A percentile compares a stretch with the other conserved stretches of the same genome.
phyloP scores from a whole-genome alignment of 2,888 invertebrate species.

The Tipula helvola region DNA sequence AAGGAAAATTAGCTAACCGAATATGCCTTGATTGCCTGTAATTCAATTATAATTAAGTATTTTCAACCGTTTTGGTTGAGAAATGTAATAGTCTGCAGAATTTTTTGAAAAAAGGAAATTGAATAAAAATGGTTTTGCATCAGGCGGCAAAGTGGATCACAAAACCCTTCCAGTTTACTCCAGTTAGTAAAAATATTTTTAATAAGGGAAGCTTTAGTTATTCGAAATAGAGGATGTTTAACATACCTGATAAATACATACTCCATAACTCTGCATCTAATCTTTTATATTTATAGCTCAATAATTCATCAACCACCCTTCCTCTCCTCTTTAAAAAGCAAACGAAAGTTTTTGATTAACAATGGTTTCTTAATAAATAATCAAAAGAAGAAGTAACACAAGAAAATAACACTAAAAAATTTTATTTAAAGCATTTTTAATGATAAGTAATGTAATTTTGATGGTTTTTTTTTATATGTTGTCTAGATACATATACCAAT shows the following conservation, averaged over 20 bases:
- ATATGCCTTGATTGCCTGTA: too few relatives aligned
- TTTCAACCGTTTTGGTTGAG: too few relatives aligned
- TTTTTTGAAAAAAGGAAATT: too few relatives aligned
- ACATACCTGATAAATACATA: not conserved
- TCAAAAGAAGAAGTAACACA: not conserved
- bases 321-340: not conserved
- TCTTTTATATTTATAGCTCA: not conserved
- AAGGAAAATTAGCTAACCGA: too few relatives aligned
- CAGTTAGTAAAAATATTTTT: too few relatives aligned
- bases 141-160: too few relatives aligned
- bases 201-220: too few relatives aligned
- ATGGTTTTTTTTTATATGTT: not conserved
- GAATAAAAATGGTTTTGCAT: too few relatives aligned
- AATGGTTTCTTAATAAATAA: not conserved
- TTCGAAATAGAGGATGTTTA: not conserved
- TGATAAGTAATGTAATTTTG: conserved; percentile 4
- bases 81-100: too few relatives aligned
- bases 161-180: too few relatives aligned
- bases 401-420: not conserved
- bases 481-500: not conserved
- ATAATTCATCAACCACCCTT: not conserved
- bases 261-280: not conserved
- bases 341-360: not conserved
- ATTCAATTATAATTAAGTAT: too few relatives aligned
- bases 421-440: not conserved